Base-by-base conservation (phyloP, 2,797 vertebrate genomes). In the Sebastes trivittatus region DNA sequence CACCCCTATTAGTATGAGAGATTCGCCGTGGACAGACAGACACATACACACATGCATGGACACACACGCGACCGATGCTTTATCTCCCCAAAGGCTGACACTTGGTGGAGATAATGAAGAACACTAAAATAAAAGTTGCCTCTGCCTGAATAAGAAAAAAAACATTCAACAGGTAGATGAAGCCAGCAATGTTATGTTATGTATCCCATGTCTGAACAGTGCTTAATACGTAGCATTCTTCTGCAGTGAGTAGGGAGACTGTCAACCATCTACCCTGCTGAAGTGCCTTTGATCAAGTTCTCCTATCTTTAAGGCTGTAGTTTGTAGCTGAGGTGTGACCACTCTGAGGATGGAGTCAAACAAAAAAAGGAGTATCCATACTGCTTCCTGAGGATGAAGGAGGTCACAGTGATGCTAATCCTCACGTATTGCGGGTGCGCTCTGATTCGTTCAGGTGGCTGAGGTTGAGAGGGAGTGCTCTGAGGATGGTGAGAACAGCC, bases 401-500 rank as follows among this genome's bases (percentile, higher is more conserved):
- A 34, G 55, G 66, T 64, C 75, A 65, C 2, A 16, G 27, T 23
- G 42, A 61, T 69, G 27, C 54, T 72, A 64, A 72, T 16, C 63
- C 11, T 73, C 42, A 27, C 1, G 2, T 3, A 20, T 2, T 36
- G 52, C 58, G 32, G 77, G 22, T 25, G 49, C 6, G 18, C 70
- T 75, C 16, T 7, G 58, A 60, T 84, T 68, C 2, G 6, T 59
- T 75, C 29, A 14, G 54, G 61, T 60, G 72, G 0, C 36, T 18
- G 36, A 49, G 66, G 20, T 16, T 38, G 29, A 83, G 71, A 78
- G 34, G 36, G 59, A 61, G 68, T 0, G 56, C 66, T 80, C 16
- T 16, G 61, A 67, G 60, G 68, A 77, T 7, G 61, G 11, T 2
- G 71, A 62, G 68, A 69, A 83, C 64, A 59, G 81, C 75, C 52